Percentiles rank a stretch among this genome's conserved stretches.
Evolutionary conservation across 2,888 invertebrate species (phyloP).

Genomic region (Campopleginae sp.): DNA sequence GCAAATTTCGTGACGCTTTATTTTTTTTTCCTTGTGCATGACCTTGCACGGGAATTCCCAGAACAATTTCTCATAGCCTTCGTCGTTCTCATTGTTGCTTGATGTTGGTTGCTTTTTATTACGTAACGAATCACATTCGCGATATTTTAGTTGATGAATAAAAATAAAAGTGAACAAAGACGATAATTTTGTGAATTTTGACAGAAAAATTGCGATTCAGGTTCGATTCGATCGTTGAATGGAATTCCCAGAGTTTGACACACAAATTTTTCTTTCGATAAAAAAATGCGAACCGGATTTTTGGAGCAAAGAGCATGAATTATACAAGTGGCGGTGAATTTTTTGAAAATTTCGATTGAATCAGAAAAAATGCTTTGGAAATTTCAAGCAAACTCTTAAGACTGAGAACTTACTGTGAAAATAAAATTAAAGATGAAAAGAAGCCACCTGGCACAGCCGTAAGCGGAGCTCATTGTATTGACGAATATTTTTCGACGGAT

Average conservation of each 20-base stretch:
- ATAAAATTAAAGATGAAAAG: slow-evolving; percentile 91
- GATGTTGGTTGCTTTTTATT: not conserved
- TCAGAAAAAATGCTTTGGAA: not conserved
- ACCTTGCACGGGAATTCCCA: not conserved
- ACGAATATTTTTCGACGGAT: not conserved
- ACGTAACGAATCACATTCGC: not conserved
- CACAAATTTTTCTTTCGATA: too few relatives aligned
- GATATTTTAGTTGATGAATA: not conserved
- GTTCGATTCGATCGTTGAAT: not conserved
- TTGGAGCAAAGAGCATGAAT: not conserved
- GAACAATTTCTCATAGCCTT: not conserved
- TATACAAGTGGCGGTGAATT: not conserved
- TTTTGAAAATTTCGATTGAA: not conserved
- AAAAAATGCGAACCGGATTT: too few relatives aligned
- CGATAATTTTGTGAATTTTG: not conserved
- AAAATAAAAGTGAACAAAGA: not conserved
- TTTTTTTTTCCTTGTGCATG: not conserved
- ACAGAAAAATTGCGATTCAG: not conserved
- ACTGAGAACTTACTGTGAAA: slow-evolving; percentile 88
- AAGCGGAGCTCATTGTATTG: slow-evolving; percentile 87
- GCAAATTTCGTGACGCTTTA: slow-evolving; percentile 5
- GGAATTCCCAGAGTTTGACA: not conserved
- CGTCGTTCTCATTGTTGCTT: not conserved
- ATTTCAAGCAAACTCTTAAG: not conserved
- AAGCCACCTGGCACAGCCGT: slow-evolving; percentile 91